These are phyloP conservation scores for Tragulus kanchil DNA, from an alignment of 2,113 vertebrate genomes.

Conservation along the genomic window DNA sequence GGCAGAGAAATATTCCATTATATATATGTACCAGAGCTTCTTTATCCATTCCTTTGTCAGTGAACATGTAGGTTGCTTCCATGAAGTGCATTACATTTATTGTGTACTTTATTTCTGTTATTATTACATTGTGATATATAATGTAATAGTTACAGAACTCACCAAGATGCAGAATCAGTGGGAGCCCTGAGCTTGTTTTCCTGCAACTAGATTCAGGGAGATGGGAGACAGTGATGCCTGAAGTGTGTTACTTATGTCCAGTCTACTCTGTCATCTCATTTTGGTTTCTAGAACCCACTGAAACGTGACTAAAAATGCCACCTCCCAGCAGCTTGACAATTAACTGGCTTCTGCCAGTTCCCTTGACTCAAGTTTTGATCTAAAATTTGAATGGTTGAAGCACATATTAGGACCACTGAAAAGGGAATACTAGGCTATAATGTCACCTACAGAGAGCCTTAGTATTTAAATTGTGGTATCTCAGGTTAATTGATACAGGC, in stretches of 20 bases:
- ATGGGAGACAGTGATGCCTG: neutral
- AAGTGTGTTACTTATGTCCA: neutral
- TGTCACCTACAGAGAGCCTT: neutral
- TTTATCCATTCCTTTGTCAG: too few relatives aligned
- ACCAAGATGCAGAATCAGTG: neutral
- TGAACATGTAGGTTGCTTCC: too few relatives aligned
- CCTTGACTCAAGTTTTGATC: neutral
- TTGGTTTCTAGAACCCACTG: neutral
- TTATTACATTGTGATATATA: neutral
- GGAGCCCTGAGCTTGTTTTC: neutral
- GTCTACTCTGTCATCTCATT: neutral
- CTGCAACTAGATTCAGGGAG: neutral
- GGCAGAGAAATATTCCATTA: too few relatives aligned
- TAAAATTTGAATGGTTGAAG: conserved; percentile 6
- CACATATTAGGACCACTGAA: neutral
- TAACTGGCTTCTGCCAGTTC: neutral
- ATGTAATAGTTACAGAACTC: neutral
- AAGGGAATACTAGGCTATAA: neutral
- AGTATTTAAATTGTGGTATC: neutral
- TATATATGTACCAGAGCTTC: too few relatives aligned
- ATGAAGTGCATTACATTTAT: neutral
- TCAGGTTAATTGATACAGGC: neutral
- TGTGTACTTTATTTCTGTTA: neutral
- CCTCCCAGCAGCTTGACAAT: neutral
- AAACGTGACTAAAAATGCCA: neutral